phyloP scores from a whole-genome alignment of 2,113 vertebrate species.

The Girardinichthys multiradiatus region DNA sequence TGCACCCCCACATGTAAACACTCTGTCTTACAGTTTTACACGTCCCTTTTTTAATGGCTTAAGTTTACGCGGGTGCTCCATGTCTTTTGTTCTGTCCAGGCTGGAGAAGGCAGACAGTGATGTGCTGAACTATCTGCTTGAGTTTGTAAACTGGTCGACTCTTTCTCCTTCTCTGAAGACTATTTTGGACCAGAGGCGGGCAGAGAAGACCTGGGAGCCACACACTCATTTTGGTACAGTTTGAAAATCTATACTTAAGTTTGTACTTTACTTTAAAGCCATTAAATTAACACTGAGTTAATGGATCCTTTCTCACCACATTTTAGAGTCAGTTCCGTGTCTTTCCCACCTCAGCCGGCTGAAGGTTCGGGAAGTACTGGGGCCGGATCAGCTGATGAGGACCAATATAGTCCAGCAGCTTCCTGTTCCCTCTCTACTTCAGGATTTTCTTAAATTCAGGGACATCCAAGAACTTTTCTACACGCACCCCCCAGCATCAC shows the following conservation, averaged over 20 bases:
- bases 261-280: background rate
- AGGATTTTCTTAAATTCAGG: conserved; percentile 71
- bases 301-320: background rate
- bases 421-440: conserved; percentile 69
- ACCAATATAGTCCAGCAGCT: conserved; percentile 62
- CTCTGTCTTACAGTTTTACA: background rate
- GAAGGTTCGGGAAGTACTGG: conserved; percentile 60
- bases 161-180: conserved; percentile 73
- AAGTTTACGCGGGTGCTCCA: background rate
- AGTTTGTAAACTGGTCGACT: conserved; percentile 88
- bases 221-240: conserved; percentile 78
- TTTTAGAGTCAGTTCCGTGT: conserved; percentile 65
- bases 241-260: background rate
- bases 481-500: background rate
- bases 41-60: background rate
- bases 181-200: conserved; percentile 73
- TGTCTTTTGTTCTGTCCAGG: conserved; percentile 64
- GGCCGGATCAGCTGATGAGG: conserved; percentile 65
- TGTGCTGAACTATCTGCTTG: conserved; percentile 83
- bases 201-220: conserved; percentile 72
- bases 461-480: conserved; percentile 43
- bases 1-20: conserved; percentile 82
- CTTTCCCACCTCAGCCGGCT: conserved; percentile 78
- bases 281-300: too few relatives aligned
- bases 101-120: conserved; percentile 73